Base-by-base conservation (phyloP, 2,113 vertebrate genomes). In the Lophochroa leadbeateri region DNA sequence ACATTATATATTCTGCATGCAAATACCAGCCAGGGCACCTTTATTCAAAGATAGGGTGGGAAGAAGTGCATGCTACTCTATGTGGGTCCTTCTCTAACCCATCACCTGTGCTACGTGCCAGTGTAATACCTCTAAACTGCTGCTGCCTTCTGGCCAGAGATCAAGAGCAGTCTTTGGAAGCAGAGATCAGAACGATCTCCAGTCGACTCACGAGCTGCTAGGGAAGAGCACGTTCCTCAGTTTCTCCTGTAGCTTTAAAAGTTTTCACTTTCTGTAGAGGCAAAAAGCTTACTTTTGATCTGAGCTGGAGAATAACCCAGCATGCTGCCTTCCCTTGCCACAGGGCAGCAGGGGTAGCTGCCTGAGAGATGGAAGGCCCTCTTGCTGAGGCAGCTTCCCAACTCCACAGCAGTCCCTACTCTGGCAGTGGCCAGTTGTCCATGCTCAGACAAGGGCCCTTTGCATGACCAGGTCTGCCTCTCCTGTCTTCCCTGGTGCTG, bases 21-120 rank as follows among this genome's bases (percentile, higher is more conserved):
- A 46, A 92, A 93, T 84, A 52, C 16, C 33, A 88, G 46, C 71
- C 71, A 76, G 71, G 82, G 43, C 5, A 20, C 29, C 87, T 82
- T 79, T 75, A 23, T 84, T 71, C 44, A 57, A 60, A 74, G 80
- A 91, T 50, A 67, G 90, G 57, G 21, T 91, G 89, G 67, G 35
- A 88, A 70, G 50, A 91, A 92, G 93, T 98, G 97, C 98, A 97
- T 98, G 97, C 96, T 96, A 25, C 95, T 97, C 94, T 95, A 81
- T 96, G 95, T 18, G 80, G 64, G 82, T 89, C 79, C 86, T 88
- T 53, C 71, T 93, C 90, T 89, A 97, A 94, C 74, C 47, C 43
- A 15, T 88, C 83, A 86, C 72, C 44, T 25, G 24, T 93, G 79
- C 80, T 79, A 65, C 77, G 37, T 86, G 46, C 90, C 58, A 35